Evolutionary conservation across 2,113 vertebrate species (phyloP).

Genomic region (Thalassoma bifasciatum): DNA sequence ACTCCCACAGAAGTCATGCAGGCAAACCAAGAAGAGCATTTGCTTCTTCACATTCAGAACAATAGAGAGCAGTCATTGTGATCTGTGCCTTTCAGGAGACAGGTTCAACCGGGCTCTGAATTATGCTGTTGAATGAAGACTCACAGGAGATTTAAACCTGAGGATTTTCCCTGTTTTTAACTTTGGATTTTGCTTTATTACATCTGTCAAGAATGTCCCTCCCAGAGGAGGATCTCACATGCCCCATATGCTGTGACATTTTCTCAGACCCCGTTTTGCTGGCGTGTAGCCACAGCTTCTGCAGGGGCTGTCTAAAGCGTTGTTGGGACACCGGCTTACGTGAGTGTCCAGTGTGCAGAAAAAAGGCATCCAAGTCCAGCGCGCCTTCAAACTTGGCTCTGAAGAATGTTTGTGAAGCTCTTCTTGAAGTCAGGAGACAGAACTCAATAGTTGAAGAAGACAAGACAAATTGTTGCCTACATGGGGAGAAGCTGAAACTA

Average conservation of each 20-base stretch:
- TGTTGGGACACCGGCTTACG: conserved; percentile 68
- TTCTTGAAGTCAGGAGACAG: conserved; percentile 55
- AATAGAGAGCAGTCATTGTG: conserved; percentile 33
- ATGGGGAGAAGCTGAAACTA: conserved; percentile 78
- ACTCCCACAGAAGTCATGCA: conserved; percentile 63
- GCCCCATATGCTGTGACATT: conserved; percentile 80
- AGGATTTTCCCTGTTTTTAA: conserved; percentile 11
- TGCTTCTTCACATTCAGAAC: conserved; percentile 50
- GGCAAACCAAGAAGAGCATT: conserved; percentile 52
- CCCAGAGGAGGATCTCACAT: conserved; percentile 77
- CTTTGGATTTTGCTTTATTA: conserved; percentile 26
- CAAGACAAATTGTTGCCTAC: conserved; percentile 64
- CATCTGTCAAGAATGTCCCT: conserved; percentile 67
- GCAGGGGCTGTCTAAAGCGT: conserved; percentile 68
- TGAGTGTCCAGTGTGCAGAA: conserved; percentile 78
- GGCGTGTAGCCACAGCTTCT: conserved; percentile 81
- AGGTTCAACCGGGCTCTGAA: background rate
- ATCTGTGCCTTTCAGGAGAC: conserved; percentile 9
- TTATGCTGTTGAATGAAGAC: background rate
- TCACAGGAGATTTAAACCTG: conserved; percentile 14
- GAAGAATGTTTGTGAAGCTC: conserved; percentile 80
- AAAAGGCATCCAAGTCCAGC: conserved; percentile 64
- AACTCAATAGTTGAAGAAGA: conserved; percentile 44
- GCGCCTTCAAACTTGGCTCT: conserved; percentile 78
- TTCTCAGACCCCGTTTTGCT: conserved; percentile 75